These are phyloP conservation scores for Chymomyza caudatula DNA, from an alignment of 2,888 invertebrate genomes.

Conservation along the genomic window DNA sequence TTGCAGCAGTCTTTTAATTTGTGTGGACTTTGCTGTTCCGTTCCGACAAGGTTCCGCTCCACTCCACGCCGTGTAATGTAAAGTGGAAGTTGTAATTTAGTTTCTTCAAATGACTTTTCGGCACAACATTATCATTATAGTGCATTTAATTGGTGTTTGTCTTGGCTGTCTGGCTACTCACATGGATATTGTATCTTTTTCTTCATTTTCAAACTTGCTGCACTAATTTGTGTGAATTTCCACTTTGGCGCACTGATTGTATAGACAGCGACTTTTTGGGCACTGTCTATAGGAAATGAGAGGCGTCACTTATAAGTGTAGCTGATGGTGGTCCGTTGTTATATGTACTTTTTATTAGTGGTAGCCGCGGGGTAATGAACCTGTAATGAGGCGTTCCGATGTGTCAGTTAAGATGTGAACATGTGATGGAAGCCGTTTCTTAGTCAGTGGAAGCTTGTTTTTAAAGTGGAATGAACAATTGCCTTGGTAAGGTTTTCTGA, in stretches of 20 bases:
- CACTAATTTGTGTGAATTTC: conserved; percentile 61
- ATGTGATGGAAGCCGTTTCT: conserved; percentile 1
- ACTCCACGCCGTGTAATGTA: conserved; percentile 57
- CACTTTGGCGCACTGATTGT: conserved; percentile 22
- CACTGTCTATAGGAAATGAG: conserved; percentile 20
- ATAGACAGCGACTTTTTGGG: conserved; percentile 16
- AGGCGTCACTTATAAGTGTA: background rate
- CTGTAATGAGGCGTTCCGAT: conserved; percentile 23
- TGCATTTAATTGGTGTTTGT: conserved; percentile 71
- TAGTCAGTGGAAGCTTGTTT: background rate
- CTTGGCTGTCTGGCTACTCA: conserved; percentile 32
- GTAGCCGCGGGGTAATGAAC: conserved; percentile 21
- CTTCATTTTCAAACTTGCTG: conserved; percentile 14
- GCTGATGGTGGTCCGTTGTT: background rate
- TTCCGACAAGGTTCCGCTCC: conserved; percentile 52
- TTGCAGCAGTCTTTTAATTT: conserved; percentile 63
- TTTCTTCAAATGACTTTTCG: conserved; percentile 67
- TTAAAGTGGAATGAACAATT: background rate
- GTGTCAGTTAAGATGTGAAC: conserved; percentile 14
- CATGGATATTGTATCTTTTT: background rate
- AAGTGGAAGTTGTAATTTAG: conserved; percentile 70
- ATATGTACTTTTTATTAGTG: too few species aligned
- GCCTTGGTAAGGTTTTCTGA: too few species aligned
- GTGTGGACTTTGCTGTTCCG: conserved; percentile 59
- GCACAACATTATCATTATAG: conserved; percentile 73